Conservation (phyloP, 2,113 vertebrate genomes). For the Brachypteracias leptosomus region DNA sequence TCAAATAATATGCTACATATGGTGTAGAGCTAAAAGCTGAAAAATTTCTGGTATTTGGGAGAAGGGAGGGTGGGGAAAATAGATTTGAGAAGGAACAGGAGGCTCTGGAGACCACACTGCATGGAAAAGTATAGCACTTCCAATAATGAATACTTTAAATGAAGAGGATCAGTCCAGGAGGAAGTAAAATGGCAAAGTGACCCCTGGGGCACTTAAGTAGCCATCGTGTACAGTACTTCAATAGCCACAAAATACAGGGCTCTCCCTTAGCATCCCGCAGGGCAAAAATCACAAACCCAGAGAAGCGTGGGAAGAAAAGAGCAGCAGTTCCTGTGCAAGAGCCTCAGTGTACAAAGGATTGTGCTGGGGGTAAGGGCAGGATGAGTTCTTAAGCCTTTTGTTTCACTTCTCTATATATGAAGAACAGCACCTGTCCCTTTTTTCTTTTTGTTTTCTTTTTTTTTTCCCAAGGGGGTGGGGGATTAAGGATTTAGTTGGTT, state of each 20-base stretch:
- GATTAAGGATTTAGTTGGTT: conserved; percentile 56
- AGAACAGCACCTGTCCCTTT: background rate
- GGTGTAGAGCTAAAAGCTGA: background rate
- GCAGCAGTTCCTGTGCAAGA: background rate
- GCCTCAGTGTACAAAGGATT: background rate
- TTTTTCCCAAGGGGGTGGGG: background rate
- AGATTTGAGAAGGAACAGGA: background rate
- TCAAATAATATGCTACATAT: background rate
- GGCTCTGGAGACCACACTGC: background rate
- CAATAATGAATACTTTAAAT: background rate
- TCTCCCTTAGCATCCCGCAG: background rate
- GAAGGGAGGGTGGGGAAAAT: background rate
- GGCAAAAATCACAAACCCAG: conserved; percentile 9
- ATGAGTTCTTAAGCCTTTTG: background rate
- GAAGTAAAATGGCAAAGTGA: conserved; percentile 2
- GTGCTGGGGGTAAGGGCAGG: background rate
- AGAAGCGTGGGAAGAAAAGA: conserved; percentile 11
- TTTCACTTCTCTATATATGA: conserved; percentile 1
- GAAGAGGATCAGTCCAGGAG: background rate
- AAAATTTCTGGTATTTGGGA: background rate
- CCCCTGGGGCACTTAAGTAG: background rate
- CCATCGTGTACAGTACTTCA: background rate
- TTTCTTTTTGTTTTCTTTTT: background rate
- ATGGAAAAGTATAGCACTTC: background rate
- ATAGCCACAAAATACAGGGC: background rate